Percentiles rank a stretch among this genome's conserved stretches.
Conservation (phyloP, 2,113 vertebrate genomes). For the Campylomormyrus numenius region DNA sequence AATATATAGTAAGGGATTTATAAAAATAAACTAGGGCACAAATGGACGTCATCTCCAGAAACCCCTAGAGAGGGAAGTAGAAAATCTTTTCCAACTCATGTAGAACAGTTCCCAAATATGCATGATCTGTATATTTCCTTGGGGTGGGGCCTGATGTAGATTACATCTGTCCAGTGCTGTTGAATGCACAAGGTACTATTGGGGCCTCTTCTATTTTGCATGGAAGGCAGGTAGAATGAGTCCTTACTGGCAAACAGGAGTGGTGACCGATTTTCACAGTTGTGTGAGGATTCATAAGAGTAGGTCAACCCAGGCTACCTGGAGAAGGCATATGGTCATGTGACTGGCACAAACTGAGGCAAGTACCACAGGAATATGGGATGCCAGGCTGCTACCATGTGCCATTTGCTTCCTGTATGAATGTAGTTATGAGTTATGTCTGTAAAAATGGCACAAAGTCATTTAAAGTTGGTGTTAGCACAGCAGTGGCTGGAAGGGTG, state of each 20-base stretch:
- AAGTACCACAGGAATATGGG: background rate
- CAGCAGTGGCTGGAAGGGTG: background rate
- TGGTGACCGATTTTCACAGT: background rate
- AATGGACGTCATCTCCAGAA: background rate
- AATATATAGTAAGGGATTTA: background rate
- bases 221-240: background rate
- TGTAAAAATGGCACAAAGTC: background rate
- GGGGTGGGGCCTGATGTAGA: background rate
- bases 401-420: background rate
- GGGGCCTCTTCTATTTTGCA: background rate
- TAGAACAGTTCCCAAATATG: background rate
- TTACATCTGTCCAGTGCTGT: background rate
- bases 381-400: background rate
- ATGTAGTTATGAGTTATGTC: background rate
- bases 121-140: background rate
- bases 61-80: background rate
- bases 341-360: background rate
- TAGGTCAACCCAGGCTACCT: background rate
- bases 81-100: background rate
- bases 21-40: background rate
- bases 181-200: background rate
- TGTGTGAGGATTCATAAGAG: background rate
- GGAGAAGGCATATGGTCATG: background rate
- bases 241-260: background rate
- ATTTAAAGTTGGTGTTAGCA: background rate